phyloP scores from a whole-genome alignment of 2,797 vertebrate genomes.

The Pelobates cultripes region DNA sequence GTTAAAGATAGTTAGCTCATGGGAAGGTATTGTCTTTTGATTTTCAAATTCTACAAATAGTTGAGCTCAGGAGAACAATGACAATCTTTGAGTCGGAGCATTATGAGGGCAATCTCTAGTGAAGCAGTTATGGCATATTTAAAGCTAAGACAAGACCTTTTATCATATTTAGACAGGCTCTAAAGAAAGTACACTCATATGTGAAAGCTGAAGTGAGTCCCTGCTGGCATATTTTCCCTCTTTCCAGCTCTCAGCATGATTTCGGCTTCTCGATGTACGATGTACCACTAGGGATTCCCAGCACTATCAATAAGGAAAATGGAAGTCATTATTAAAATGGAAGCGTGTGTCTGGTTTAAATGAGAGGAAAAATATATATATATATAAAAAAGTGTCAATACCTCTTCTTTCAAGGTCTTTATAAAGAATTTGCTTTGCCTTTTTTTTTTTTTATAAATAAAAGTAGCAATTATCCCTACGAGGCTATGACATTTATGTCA shows the following conservation, averaged over 20 bases:
- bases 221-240: conserved; percentile 39
- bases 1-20: conserved; percentile 40
- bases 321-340: conserved; percentile 47
- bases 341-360: conserved; percentile 38
- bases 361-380: conserved; percentile 18
- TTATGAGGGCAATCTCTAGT: conserved; percentile 46
- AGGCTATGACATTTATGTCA: too few species aligned
- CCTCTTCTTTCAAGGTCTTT: conserved; percentile 4
- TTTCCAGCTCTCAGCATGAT: conserved; percentile 41
- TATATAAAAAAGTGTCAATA: conserved; percentile 20
- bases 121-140: conserved; percentile 49
- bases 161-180: conserved; percentile 51
- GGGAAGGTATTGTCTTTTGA: conserved; percentile 40
- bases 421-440: neutral
- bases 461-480: too few species aligned
- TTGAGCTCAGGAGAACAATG: conserved; percentile 46
- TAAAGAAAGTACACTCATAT: conserved; percentile 49
- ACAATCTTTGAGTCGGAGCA: conserved; percentile 37
- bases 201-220: conserved; percentile 45
- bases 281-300: conserved; percentile 45
- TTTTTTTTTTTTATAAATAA: too few species aligned
- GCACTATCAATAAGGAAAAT: conserved; percentile 50
- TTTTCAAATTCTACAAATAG: conserved; percentile 44
- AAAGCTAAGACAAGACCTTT: conserved; percentile 51
- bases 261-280: conserved; percentile 38